Evolutionary conservation across 2,888 invertebrate genomes (phyloP).

Genomic region (Nycteola revayana): DNA sequence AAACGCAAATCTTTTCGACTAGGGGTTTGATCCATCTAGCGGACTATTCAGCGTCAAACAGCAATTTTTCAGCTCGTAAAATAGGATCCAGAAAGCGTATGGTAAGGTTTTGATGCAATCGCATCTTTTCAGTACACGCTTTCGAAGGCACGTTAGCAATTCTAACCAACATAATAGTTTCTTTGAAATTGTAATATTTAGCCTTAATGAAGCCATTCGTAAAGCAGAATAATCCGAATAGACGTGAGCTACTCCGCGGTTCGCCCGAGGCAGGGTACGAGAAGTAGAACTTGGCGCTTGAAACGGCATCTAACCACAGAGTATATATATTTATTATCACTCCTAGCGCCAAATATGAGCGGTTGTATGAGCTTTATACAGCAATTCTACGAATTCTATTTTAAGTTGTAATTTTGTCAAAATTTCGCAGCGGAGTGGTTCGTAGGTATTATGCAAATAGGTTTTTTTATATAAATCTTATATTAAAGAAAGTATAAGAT

Average conservation of each 20-base stretch:
- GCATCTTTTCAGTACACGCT: conserved; percentile 69
- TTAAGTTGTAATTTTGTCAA: too few relatives aligned
- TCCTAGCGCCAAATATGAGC: too few relatives aligned
- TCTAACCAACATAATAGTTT: conserved; percentile 69
- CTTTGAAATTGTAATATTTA: conserved; percentile 75
- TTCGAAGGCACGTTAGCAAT: conserved; percentile 69
- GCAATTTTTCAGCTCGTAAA: conserved; percentile 72
- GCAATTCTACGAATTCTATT: too few relatives aligned
- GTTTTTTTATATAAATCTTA: too few relatives aligned
- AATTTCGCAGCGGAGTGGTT: too few relatives aligned
- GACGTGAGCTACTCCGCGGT: conserved; percentile 52
- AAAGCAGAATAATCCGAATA: conserved; percentile 70
- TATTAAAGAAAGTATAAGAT: too few relatives aligned
- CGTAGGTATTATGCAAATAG: too few relatives aligned
- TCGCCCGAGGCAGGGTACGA: conserved; percentile 50
- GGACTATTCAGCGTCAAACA: conserved; percentile 56
- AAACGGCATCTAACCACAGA: too few relatives aligned
- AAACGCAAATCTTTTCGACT: conserved; percentile 55
- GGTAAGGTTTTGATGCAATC: conserved; percentile 55
- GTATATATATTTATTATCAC: too few relatives aligned
- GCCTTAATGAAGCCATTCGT: conserved; percentile 78
- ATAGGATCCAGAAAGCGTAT: conserved; percentile 53
- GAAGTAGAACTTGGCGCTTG: too few relatives aligned
- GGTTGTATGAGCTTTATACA: too few relatives aligned
- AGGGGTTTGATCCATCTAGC: too few relatives aligned